phyloP scores from a whole-genome alignment of 2,113 vertebrate genomes.

The Alosa alosa region DNA sequence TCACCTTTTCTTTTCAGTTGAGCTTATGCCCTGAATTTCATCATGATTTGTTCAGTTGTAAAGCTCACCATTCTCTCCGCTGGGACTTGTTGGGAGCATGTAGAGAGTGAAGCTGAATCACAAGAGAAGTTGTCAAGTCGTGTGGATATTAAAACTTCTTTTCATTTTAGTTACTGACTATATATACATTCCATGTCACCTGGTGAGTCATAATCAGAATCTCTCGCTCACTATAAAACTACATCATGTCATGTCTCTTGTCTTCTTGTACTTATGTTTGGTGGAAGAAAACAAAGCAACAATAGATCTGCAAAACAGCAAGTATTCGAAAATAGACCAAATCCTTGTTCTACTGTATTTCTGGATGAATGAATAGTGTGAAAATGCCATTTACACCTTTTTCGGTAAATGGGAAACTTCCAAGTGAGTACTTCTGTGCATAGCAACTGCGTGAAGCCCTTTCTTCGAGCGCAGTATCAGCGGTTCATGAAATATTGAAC shows the following conservation, averaged over 20 bases:
- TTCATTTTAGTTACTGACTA: too few relatives aligned
- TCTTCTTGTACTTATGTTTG: not conserved
- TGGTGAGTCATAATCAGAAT: not conserved
- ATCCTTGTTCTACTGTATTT: not conserved
- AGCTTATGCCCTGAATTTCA: not conserved
- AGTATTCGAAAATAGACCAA: not conserved
- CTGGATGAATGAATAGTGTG: constrained; percentile 13
- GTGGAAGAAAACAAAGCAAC: not conserved
- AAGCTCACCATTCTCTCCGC: not conserved
- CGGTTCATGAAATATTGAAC: not conserved
- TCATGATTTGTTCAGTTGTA: not conserved
- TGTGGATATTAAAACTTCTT: not conserved
- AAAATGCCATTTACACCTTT: not conserved
- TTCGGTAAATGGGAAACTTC: not conserved
- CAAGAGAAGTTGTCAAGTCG: not conserved
- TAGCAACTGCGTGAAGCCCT: not conserved
- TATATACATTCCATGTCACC: not conserved
- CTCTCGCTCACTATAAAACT: not conserved
- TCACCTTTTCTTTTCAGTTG: not conserved
- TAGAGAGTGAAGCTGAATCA: not conserved
- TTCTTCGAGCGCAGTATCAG: not conserved
- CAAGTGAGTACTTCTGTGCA: not conserved
- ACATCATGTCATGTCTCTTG: not conserved
- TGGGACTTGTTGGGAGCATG: too few relatives aligned
- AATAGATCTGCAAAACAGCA: not conserved